Evolutionary conservation across 2,113 vertebrate species (phyloP), one percentile per base, ranked within the genome.

Genomic region (Halcyon malimbica): DNA sequence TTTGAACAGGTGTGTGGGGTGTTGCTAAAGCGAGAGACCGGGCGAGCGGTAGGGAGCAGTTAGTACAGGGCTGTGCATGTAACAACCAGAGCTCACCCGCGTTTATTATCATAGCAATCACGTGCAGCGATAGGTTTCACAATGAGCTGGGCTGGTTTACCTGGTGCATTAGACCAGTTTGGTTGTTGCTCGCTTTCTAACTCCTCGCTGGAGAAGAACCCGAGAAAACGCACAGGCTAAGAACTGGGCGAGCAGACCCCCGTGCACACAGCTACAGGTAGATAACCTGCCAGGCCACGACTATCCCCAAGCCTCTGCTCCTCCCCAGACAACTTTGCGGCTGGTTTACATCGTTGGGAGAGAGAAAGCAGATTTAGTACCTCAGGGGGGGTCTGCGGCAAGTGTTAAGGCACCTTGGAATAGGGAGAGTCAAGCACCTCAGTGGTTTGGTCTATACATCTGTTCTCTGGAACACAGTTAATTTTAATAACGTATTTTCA

Each of bases 1-100:
- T 98, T 98, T 98, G 96, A 98, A 98, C 98, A 99, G 98, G 98
- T 98, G 98, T 98, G 98, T 98, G 97, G 96, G 97, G 97, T 97
- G 96, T 98, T 98, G 95, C 97, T 97, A 96, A 96, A 97, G 97
- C 83, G 89, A 96, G 95, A 96, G 95, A 74, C 76, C 46, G 9
- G 91, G 90, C 4, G n/a, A 96, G 88, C 28, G 23, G 95, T 87
- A 89, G 96, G 94, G 96, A 98, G 97, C 96, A 97, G 94, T 94
- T 90, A 94, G 87, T 81, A 93, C 96, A 94, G 95, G 96, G 91
- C 96, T 87, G 90, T 96, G 90, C 92, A 81, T 83, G 75, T 79
- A 96, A 91, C 86, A 95, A 88, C 79, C 91, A 70, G 76, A 89
- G 79, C 74, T 94, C 83, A 23, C n/a, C 39, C 53, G 17, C 8